Base-by-base conservation (phyloP, 35 echinoderm and acorn worm species). In the Diadema setosum region DNA sequence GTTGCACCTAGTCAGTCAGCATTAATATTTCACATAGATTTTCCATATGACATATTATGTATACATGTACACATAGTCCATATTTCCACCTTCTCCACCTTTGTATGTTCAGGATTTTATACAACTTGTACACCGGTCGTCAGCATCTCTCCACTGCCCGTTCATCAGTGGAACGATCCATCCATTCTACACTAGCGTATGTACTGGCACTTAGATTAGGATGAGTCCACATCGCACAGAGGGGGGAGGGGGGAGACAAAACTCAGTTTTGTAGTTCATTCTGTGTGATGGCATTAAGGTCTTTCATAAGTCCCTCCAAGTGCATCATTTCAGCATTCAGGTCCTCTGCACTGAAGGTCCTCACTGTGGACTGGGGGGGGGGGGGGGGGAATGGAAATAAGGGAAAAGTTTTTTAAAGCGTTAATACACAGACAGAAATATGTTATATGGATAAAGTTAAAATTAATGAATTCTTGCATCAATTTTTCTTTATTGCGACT, bases 241-340 rank as follows among this genome's bases (percentile, higher is more conserved):
- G 24, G 73, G 73, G 39, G 30, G 24, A n/a, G 9, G 48, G 48
- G 9, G n/a, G n/a, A n/a, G n/a, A n/a, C n/a, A n/a, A n/a, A n/a
- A 9, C 48, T 78, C 40, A 90, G 56, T 82, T 92, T 84, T 96
- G 89, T n/a, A 96, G 90, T 91, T 99, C 96, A 43, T 92, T 92
- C 61, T 90, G 89, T 82, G 96, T 99, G 29, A 99, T 99, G 30
- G 93, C 96, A 87, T 99, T 99, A 29, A 99, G 81, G 76, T 99
- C 96, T 84, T 99, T 99, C 96, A 99, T 99, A 69, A 99, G 81
- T 40, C 96, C 96, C 57, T 99, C 96, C 39, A 99, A 58, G 70
- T 99, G 90, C 48, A 91, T 74, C 96, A 99, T 99, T 70, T 99
- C 96, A 60, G 96, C 93, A 84, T 99, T 99, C 5, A 99, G 58